These are phyloP conservation scores for Aphrophora alni DNA, from an alignment of 2,888 invertebrate species.

Conservation along the genomic window DNA sequence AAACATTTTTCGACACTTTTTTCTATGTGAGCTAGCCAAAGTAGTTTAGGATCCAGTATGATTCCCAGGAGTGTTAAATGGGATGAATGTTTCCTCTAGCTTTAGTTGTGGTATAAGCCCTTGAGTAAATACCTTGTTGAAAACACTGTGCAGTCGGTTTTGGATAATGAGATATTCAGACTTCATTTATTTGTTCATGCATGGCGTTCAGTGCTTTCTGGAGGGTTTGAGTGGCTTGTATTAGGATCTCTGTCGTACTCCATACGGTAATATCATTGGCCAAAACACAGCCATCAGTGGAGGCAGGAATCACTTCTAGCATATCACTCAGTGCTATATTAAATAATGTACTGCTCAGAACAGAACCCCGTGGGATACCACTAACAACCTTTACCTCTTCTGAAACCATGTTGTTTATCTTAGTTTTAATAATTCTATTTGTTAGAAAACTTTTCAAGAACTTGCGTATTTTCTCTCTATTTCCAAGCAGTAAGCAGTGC, in stretches of 20 bases:
- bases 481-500: background rate
- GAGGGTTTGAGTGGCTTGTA: background rate
- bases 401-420: background rate
- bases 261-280: background rate
- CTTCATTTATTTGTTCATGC: background rate
- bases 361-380: background rate
- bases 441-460: background rate
- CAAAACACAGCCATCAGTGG: background rate
- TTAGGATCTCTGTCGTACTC: background rate
- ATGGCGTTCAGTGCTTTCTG: background rate
- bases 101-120: background rate
- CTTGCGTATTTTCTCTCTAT: background rate
- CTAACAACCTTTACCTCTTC: background rate
- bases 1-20: too few relatives aligned
- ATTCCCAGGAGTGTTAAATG: background rate
- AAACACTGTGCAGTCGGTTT: background rate
- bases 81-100: background rate
- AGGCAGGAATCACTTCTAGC: background rate
- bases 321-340: background rate
- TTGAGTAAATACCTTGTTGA: background rate
- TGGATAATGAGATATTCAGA: too few relatives aligned
- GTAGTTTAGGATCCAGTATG: background rate
- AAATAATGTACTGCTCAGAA: slow-evolving; percentile 14
- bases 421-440: background rate
- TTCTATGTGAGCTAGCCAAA: too few relatives aligned